A percentile compares a stretch with the other conserved stretches of the same genome.
Evolutionary conservation across 2,888 invertebrate species (phyloP).

Genomic region (Meloe dianella): DNA sequence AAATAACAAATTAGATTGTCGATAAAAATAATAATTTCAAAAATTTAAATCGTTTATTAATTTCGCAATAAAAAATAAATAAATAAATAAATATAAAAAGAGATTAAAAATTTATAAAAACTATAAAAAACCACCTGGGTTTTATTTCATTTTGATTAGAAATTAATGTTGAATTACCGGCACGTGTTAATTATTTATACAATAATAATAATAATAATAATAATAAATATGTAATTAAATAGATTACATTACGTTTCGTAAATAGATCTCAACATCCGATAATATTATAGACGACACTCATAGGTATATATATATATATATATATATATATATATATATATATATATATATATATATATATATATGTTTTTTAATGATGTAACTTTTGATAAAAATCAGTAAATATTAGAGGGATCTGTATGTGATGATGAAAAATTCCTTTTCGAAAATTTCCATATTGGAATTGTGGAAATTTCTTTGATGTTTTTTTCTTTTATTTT

Average conservation of each 20-base stretch:
- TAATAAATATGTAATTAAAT: neutral
- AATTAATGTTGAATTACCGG: neutral
- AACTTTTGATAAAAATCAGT: neutral
- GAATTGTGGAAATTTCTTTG: neutral
- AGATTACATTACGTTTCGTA: neutral
- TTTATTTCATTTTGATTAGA: no score
- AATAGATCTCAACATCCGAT: neutral
- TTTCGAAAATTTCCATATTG: neutral
- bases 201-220: neutral
- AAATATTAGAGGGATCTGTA: neutral
- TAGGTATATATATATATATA: no score
- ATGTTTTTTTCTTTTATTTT: no score
- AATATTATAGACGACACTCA: neutral
- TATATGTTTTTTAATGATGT: neutral
- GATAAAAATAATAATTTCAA: constrained; percentile 4
- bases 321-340: no score
- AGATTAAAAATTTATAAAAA: neutral
- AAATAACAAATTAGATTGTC: neutral
- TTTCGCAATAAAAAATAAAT: neutral
- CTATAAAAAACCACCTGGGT: no score
- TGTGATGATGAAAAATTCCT: no score
- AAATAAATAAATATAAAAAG: neutral
- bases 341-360: no score
- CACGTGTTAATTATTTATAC: neutral
- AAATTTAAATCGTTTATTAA: neutral